These are phyloP conservation scores for Phataginus tetradactyla DNA, from an alignment of 2,797 vertebrate species.

Conservation along the genomic window DNA sequence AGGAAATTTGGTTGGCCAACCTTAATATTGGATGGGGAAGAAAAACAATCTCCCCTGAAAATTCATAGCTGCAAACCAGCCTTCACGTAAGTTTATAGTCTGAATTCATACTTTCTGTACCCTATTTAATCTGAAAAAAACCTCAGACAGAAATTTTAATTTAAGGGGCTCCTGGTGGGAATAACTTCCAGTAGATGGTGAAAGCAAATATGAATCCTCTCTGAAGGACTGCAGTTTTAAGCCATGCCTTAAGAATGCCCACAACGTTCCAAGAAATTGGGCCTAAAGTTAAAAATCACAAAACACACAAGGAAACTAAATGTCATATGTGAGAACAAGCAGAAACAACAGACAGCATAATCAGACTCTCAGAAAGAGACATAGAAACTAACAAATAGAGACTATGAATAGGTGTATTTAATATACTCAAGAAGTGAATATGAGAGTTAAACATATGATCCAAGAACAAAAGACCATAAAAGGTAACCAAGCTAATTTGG, in stretches of 20 bases:
- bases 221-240: constrained; percentile 8
- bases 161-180: background rate
- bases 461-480: background rate
- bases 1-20: background rate
- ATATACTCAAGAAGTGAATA: constrained; percentile 6
- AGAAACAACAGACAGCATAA: background rate
- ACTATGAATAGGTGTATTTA: background rate
- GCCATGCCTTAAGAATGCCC: background rate
- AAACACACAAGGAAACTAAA: background rate
- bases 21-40: background rate
- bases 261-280: background rate
- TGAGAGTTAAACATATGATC: background rate
- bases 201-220: constrained; percentile 25
- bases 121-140: background rate
- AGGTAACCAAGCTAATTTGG: background rate
- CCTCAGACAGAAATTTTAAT: constrained; percentile 1
- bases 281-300: constrained; percentile 19
- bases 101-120: background rate
- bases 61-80: background rate
- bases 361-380: background rate
- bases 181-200: background rate
- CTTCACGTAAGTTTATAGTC: background rate
- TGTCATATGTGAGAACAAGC: background rate
- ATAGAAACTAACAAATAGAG: background rate
- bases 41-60: background rate